phyloP scores from a whole-genome alignment of 2,113 vertebrate genomes.

The Larimichthys polyactis region DNA sequence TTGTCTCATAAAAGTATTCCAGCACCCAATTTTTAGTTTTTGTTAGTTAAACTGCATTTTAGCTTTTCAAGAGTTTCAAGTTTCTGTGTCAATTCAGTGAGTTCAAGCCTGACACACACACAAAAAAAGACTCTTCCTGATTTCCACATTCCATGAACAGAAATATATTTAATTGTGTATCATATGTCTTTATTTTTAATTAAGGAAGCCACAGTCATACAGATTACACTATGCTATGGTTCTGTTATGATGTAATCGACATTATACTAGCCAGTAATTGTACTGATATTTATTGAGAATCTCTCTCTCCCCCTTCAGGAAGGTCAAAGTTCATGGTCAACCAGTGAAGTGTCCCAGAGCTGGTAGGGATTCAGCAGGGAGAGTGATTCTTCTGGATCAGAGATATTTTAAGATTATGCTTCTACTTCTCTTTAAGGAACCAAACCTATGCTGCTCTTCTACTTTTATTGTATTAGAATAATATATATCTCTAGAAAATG shows the following conservation, averaged over 20 bases:
- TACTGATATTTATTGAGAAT: background rate
- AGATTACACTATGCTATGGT: background rate
- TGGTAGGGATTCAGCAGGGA: constrained; percentile 19
- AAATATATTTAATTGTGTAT: too few relatives aligned
- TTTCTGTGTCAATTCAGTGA: background rate
- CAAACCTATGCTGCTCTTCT: background rate
- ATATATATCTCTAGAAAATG: background rate
- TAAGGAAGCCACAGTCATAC: background rate
- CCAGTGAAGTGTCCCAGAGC: constrained; percentile 5
- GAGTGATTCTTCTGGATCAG: background rate
- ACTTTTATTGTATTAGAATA: background rate
- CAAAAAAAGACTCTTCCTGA: background rate
- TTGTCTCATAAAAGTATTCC: background rate
- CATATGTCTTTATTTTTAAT: too few relatives aligned
- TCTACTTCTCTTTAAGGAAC: background rate
- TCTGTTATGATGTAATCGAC: background rate
- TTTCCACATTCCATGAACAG: background rate
- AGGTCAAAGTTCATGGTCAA: constrained; percentile 28
- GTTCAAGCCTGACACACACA: background rate
- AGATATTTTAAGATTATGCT: background rate
- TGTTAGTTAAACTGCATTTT: background rate
- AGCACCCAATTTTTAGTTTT: too few relatives aligned
- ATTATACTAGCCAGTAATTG: background rate
- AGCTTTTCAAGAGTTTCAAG: background rate
- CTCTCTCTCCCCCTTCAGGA: background rate